Conservation (phyloP, 2,113 vertebrate species). For the Haemorhous mexicanus region DNA sequence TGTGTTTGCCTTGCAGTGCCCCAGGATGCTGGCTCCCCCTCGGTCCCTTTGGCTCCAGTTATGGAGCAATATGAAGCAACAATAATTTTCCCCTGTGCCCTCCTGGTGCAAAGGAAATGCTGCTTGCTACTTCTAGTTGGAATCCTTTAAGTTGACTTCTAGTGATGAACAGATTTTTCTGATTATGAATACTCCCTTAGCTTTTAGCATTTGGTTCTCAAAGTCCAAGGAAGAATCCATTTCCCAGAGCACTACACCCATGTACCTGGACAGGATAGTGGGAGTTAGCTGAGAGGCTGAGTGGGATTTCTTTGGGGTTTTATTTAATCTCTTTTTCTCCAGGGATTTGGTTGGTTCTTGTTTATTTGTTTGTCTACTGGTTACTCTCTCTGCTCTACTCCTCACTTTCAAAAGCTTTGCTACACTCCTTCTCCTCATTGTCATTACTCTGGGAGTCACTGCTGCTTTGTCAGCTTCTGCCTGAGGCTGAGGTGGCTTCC, state of each 20-base stretch:
- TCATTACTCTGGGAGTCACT: neutral
- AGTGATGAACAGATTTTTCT: neutral
- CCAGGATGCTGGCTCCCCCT: neutral
- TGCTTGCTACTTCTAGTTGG: neutral
- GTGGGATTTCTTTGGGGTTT: neutral
- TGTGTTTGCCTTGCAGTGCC: neutral
- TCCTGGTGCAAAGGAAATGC: neutral
- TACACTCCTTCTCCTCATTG: fast-evolving
- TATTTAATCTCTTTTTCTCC: neutral
- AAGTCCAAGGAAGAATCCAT: neutral
- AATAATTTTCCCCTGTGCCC: neutral
- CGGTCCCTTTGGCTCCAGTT: neutral
- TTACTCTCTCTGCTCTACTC: neutral
- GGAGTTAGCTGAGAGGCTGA: neutral
- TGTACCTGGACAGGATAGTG: neutral
- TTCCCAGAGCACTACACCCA: neutral
- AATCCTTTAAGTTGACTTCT: neutral
- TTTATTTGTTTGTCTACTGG: neutral
- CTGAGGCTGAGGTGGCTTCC: neutral
- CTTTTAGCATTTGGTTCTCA: neutral
- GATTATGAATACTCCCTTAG: neutral
- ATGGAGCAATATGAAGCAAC: neutral
- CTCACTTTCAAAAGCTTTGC: neutral
- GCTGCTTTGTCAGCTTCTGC: neutral
- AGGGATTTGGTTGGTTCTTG: neutral